Conservation (phyloP, 2,888 invertebrate species). For the Deroplatys truncata region DNA sequence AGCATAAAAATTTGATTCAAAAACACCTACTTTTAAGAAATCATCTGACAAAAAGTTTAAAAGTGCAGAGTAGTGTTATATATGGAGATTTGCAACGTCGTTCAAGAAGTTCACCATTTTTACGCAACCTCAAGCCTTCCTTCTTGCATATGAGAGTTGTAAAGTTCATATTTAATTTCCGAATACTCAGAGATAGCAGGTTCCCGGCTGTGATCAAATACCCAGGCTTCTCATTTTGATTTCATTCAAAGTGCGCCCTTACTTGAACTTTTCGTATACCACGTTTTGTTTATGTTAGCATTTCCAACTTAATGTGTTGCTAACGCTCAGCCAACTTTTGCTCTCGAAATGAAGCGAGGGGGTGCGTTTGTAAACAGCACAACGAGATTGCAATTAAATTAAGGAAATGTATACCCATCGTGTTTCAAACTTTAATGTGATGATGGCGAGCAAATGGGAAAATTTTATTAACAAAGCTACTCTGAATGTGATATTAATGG, state of each 20-base stretch:
- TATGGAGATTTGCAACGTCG: too few species aligned
- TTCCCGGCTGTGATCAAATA: background rate
- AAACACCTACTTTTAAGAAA: too few species aligned
- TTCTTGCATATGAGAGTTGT: too few species aligned
- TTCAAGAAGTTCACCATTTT: too few species aligned
- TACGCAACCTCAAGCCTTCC: too few species aligned
- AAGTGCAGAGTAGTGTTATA: too few species aligned
- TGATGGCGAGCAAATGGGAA: background rate
- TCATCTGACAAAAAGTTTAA: too few species aligned
- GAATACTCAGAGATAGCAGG: too few species aligned
- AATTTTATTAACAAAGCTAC: background rate
- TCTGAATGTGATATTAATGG: background rate
- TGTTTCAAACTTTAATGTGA: background rate
- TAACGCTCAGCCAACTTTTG: background rate
- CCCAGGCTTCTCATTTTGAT: background rate
- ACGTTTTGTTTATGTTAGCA: background rate
- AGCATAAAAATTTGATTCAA: too few species aligned
- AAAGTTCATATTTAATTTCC: too few species aligned
- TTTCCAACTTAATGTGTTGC: background rate
- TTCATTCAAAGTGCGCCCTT: background rate
- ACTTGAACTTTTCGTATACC: background rate
- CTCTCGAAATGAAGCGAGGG: background rate
- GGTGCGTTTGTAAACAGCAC: background rate
- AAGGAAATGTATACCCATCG: background rate
- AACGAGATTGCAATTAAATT: background rate